phyloP scores from a whole-genome alignment of 1,140 invertebrate species.

The Portunus trituberculatus region DNA sequence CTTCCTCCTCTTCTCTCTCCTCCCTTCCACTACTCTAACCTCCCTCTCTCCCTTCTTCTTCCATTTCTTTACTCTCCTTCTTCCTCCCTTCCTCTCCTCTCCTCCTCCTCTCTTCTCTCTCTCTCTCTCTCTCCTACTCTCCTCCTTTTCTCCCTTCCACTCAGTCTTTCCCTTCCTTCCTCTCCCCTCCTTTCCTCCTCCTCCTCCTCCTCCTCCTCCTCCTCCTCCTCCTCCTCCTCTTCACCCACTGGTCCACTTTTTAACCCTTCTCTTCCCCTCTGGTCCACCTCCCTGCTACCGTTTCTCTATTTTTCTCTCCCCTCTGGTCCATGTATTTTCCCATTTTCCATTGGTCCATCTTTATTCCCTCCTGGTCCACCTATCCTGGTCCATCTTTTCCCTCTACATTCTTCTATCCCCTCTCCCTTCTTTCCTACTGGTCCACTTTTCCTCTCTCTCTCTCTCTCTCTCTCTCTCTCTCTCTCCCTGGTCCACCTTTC shows the following conservation, averaged over 20 bases:
- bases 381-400: background rate
- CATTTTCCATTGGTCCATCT: too few species aligned
- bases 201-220: background rate
- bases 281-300: background rate
- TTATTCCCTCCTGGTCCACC: background rate
- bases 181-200: background rate
- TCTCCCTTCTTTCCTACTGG: too few species aligned
- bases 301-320: background rate
- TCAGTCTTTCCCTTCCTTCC: background rate
- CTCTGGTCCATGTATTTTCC: background rate
- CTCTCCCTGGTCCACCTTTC: background rate
- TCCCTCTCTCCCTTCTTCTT: background rate
- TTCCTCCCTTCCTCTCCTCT: background rate
- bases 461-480: conserved; percentile 14
- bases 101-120: background rate
- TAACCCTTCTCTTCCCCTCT: background rate
- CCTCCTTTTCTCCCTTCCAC: background rate
- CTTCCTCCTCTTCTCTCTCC: background rate
- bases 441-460: background rate
- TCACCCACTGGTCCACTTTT: background rate
- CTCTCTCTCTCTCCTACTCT: background rate
- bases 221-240: background rate
- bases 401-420: too few species aligned
- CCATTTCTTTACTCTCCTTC: background rate
- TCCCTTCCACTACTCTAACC: background rate